Evolutionary conservation across 2,797 vertebrate genomes (phyloP).

Genomic region (Monodelphis domestica): DNA sequence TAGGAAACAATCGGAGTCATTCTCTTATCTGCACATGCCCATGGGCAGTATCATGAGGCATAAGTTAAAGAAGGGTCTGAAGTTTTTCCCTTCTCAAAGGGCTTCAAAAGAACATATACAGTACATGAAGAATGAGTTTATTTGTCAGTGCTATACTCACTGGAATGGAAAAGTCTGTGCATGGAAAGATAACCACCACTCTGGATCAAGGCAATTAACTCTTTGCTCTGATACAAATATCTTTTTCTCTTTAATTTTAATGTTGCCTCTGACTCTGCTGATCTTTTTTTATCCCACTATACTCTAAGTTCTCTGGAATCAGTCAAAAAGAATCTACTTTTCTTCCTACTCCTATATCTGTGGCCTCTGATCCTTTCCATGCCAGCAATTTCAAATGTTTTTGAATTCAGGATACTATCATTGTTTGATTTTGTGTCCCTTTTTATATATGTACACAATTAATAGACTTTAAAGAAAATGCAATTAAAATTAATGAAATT

Average conservation of each 20-base stretch:
- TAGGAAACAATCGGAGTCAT: constrained; percentile 87
- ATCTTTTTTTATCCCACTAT: not conserved
- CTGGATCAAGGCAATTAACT: constrained; percentile 13
- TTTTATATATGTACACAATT: no score
- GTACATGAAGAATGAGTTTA: constrained; percentile 91
- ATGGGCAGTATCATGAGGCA: constrained; percentile 87
- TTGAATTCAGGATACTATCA: no score
- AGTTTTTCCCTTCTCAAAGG: constrained; percentile 86
- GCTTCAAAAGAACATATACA: constrained; percentile 84
- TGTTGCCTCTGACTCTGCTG: not conserved
- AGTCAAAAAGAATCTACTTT: not conserved
- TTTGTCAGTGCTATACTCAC: constrained; percentile 93
- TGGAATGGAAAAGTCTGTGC: constrained; percentile 93
- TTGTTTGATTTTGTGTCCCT: no score
- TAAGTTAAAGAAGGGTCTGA: constrained; percentile 64
- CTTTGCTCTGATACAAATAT: not conserved
- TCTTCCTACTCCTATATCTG: not conserved
- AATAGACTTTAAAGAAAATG: no score
- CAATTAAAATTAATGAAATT: no score
- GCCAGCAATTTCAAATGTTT: no score
- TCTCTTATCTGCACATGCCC: constrained; percentile 90
- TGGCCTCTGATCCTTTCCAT: no score
- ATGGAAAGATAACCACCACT: constrained; percentile 55
- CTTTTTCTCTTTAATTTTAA: constrained; percentile 14
- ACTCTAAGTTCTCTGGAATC: constrained; percentile 10